Conservation (phyloP, 2,888 invertebrate species). For the Metacarcinus magister region DNA sequence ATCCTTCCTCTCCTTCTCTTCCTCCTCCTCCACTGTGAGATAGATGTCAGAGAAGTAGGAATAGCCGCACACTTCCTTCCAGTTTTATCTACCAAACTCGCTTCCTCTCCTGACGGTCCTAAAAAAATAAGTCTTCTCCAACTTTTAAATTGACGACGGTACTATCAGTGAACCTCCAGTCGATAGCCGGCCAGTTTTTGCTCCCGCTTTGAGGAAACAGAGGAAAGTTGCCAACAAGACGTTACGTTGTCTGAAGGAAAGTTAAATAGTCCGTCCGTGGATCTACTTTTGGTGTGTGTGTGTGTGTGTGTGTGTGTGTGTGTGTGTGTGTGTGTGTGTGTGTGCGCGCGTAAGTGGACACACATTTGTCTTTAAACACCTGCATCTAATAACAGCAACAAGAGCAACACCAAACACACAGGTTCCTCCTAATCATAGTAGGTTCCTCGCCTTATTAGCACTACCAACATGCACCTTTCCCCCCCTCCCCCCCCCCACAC, state of each 20-base stretch:
- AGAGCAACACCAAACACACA: not conserved
- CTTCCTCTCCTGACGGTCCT: not conserved
- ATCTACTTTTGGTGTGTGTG: not conserved
- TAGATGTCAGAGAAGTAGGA: not conserved
- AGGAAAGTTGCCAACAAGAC: constrained; percentile 22
- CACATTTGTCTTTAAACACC: not conserved
- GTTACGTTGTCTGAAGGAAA: not conserved
- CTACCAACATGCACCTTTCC: not conserved
- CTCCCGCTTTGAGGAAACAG: not conserved
- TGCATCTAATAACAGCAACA: not conserved
- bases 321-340: constrained; percentile 20
- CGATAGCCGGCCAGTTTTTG: constrained; percentile 10
- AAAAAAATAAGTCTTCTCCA: not conserved
- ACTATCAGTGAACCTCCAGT: not conserved
- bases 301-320: constrained; percentile 15
- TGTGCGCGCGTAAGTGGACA: not conserved
- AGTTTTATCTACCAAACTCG: constrained; percentile 7
- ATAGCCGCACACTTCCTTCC: not conserved
- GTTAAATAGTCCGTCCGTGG: not conserved
- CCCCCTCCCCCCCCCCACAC: not conserved
- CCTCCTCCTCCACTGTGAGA: not conserved
- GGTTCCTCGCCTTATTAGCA: not conserved
- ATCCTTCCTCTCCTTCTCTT: not conserved
- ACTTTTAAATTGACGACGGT: not conserved
- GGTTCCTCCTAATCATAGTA: not conserved